phyloP scores from a whole-genome alignment of 2,888 invertebrate species.

The Hyppa rectilinea region DNA sequence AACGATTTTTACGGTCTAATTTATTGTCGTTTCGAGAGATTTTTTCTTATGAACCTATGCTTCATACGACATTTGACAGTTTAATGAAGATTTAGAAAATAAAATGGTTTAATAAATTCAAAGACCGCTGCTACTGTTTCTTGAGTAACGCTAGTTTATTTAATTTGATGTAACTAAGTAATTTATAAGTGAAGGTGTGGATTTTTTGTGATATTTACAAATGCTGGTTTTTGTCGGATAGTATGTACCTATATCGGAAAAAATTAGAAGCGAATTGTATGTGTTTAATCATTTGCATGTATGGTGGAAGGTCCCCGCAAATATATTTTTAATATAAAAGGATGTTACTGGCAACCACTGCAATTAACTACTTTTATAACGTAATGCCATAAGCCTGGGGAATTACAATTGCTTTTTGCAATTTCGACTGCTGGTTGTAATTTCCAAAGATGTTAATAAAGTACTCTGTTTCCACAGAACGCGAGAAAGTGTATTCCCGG shows the following conservation, averaged over 20 bases:
- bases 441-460: background rate
- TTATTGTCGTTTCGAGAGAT: too few relatives aligned
- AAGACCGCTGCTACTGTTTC: too few relatives aligned
- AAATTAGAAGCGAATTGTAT: background rate
- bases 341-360: background rate
- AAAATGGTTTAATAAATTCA: too few relatives aligned
- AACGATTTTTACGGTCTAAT: too few relatives aligned
- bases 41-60: too few relatives aligned
- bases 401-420: background rate
- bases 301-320: background rate
- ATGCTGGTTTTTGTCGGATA: background rate
- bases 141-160: too few relatives aligned
- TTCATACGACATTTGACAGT: too few relatives aligned
- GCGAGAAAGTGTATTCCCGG: conserved; percentile 96
- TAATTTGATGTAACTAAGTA: too few relatives aligned
- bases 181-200: too few relatives aligned
- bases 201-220: too few relatives aligned
- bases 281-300: background rate
- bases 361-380: background rate
- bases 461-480: conserved; percentile 87
- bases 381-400: background rate
- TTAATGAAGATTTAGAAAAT: too few relatives aligned
- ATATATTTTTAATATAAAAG: background rate
- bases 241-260: background rate
- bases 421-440: background rate